phyloP scores from a whole-genome alignment of 2,797 vertebrate genomes.

The Antennarius maculatus region DNA sequence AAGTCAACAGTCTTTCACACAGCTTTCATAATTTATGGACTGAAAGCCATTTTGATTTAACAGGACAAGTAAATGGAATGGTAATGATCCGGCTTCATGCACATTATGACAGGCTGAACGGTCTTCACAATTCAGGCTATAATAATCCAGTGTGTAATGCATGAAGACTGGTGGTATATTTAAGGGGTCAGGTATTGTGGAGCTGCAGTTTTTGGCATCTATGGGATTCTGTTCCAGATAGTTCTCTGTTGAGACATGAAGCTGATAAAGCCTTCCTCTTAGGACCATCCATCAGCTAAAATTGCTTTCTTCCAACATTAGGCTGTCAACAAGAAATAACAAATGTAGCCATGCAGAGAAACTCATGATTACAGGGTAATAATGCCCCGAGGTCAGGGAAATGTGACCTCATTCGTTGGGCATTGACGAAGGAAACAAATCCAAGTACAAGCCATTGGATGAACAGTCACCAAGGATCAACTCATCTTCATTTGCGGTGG shows the following conservation, averaged over 20 bases:
- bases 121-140: slow-evolving; percentile 45
- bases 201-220: slow-evolving; percentile 32
- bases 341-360: slow-evolving; percentile 71
- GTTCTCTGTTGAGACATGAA: slow-evolving; percentile 60
- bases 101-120: slow-evolving; percentile 44
- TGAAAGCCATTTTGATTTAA: slow-evolving; percentile 57
- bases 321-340: slow-evolving; percentile 72
- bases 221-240: slow-evolving; percentile 61
- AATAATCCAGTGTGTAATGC: slow-evolving; percentile 32
- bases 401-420: slow-evolving; percentile 58
- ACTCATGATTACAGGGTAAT: slow-evolving; percentile 75
- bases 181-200: slow-evolving; percentile 37
- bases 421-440: slow-evolving; percentile 37
- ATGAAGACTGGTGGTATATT: slow-evolving; percentile 37
- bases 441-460: slow-evolving; percentile 25
- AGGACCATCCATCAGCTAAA: slow-evolving; percentile 76
- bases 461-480: slow-evolving; percentile 21
- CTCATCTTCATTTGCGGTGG: slow-evolving; percentile 25
- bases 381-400: slow-evolving; percentile 65
- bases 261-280: slow-evolving; percentile 55
- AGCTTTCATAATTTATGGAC: slow-evolving; percentile 22
- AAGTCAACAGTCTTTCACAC: slow-evolving; percentile 56
- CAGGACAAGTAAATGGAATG: slow-evolving; percentile 53
- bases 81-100: slow-evolving; percentile 52
- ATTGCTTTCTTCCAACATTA: slow-evolving; percentile 73